phyloP scores from a whole-genome alignment of 2,797 vertebrate genomes.

The Pelodytes ibericus region DNA sequence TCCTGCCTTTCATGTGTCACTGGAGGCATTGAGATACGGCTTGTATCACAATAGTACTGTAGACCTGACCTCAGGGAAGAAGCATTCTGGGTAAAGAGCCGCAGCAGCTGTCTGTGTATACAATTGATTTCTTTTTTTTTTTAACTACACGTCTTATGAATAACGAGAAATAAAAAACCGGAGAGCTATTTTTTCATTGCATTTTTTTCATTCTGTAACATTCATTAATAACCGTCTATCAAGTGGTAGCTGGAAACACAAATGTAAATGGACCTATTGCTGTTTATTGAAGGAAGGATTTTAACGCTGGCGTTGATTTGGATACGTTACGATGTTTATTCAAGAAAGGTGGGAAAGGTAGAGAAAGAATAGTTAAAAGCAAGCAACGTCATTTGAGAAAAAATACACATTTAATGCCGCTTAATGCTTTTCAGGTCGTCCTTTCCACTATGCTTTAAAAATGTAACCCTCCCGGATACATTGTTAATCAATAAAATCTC shows the following conservation, averaged over 20 bases:
- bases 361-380: neutral
- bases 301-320: neutral
- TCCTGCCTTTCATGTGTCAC: constrained; percentile 1
- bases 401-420: too few relatives aligned
- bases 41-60: constrained; percentile 30
- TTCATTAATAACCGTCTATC: constrained; percentile 32
- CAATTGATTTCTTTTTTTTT: constrained; percentile 43
- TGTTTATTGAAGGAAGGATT: neutral
- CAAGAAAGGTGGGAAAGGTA: neutral
- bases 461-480: too few relatives aligned
- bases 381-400: neutral
- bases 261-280: neutral
- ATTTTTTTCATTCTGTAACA: constrained; percentile 25
- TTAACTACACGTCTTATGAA: constrained; percentile 28
- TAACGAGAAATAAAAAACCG: constrained; percentile 29
- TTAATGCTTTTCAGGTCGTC: too few relatives aligned
- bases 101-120: constrained; percentile 12
- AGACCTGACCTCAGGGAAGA: constrained; percentile 31
- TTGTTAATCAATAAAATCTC: too few relatives aligned
- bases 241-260: constrained; percentile 24
- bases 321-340: neutral
- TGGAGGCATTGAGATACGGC: constrained; percentile 31
- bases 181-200: constrained; percentile 19
- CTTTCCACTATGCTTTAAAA: too few relatives aligned
- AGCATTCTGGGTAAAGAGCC: constrained; percentile 14